Conservation (phyloP, 2,888 invertebrate genomes). For the Caenorhabditis japonica region DNA sequence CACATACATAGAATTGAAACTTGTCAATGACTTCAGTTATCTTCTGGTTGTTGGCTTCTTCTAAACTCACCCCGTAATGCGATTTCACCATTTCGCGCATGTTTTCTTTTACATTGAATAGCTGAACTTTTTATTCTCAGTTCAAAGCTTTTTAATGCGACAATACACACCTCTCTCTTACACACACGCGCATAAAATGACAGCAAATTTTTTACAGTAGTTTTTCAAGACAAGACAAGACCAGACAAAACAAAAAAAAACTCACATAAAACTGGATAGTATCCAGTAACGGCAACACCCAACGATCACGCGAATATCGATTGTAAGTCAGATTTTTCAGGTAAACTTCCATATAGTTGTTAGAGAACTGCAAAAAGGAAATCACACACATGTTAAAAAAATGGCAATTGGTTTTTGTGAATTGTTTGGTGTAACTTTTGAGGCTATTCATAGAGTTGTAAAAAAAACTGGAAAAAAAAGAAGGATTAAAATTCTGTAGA, state of each 20-base stretch:
- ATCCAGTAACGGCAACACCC: conserved; percentile 76
- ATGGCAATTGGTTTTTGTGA: background rate
- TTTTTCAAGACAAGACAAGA: too few relatives aligned
- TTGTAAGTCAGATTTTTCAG: conserved; percentile 71
- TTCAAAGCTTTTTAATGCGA: background rate
- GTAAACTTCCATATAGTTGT: conserved; percentile 67
- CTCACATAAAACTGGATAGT: conserved; percentile 77
- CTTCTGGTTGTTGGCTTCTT: conserved; percentile 54
- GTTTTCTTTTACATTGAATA: conserved; percentile 45
- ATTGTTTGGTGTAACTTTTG: too few relatives aligned
- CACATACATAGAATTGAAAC: conserved; percentile 69
- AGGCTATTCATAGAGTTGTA: too few relatives aligned
- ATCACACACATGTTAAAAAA: background rate
- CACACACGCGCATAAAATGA: background rate
- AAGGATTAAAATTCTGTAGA: too few relatives aligned
- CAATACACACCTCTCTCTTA: background rate
- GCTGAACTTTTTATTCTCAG: conserved; percentile 18
- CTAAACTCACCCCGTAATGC: conserved; percentile 64
- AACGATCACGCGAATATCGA: conserved; percentile 75
- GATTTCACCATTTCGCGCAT: conserved; percentile 61
- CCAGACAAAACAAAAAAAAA: conserved; percentile 9
- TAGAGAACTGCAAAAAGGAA: conserved; percentile 46
- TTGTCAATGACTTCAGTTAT: conserved; percentile 67
- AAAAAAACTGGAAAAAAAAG: too few relatives aligned
- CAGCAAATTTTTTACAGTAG: too few relatives aligned